phyloP scores from a whole-genome alignment of 1,140 invertebrate species.

The Bombus difficillimus region DNA sequence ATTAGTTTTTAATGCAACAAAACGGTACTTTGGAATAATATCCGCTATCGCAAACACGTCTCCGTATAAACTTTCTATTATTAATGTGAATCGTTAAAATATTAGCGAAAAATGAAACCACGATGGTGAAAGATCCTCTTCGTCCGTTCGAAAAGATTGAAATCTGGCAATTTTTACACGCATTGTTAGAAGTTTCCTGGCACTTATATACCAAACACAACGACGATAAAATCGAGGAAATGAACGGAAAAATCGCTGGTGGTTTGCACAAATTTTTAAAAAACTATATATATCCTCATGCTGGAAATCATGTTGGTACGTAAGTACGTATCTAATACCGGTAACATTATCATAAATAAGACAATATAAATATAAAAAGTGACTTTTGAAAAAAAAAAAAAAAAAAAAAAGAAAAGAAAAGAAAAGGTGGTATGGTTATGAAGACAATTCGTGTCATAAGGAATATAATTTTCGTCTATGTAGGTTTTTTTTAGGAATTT shows the following conservation, averaged over 20 bases:
- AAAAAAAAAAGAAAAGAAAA: too few species aligned
- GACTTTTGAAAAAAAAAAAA: too few species aligned
- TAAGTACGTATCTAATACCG: neutral
- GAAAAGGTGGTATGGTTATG: too few species aligned
- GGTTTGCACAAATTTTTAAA: conserved; percentile 83
- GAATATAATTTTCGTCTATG: neutral
- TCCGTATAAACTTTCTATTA: neutral
- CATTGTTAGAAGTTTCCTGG: conserved; percentile 81
- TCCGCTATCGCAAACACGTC: neutral
- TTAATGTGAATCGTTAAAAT: neutral
- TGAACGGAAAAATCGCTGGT: conserved; percentile 76
- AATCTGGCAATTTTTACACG: conserved; percentile 85
- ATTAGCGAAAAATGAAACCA: conserved; percentile 52
- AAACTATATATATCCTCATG: conserved; percentile 78
- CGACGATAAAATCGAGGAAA: conserved; percentile 58
- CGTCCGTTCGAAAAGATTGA: conserved; percentile 84
- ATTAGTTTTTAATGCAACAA: neutral
- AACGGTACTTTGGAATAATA: neutral
- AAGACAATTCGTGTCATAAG: neutral
- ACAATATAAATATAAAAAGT: neutral
- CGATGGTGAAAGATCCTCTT: conserved; percentile 78
- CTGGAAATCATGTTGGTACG: conserved; percentile 77
- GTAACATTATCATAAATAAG: neutral
- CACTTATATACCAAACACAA: conserved; percentile 78
- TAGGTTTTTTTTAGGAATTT: neutral